Percentiles rank a stretch among this genome's conserved stretches.
These are phyloP conservation scores for Syrrhaptes paradoxus DNA, from an alignment of 2,113 vertebrate species.

Conservation along the genomic window DNA sequence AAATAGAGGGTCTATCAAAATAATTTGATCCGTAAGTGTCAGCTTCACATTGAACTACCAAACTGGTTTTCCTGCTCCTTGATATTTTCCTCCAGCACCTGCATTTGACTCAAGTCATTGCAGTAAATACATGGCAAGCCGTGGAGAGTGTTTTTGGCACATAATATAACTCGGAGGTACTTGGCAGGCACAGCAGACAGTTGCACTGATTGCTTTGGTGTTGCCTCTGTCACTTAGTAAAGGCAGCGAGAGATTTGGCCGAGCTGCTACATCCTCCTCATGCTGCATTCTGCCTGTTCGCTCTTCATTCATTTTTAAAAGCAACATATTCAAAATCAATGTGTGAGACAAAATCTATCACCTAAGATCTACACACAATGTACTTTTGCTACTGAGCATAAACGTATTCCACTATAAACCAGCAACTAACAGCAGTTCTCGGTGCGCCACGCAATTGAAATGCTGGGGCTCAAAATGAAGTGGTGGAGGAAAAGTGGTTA, in stretches of 20 bases:
- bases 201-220: background rate
- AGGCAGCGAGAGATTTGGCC: background rate
- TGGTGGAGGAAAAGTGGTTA: background rate
- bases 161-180: background rate
- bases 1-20: background rate
- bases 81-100: background rate
- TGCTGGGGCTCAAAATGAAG: background rate
- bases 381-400: background rate
- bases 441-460: background rate
- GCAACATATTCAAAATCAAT: background rate
- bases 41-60: background rate
- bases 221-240: background rate
- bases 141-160: background rate
- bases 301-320: background rate
- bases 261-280: background rate
- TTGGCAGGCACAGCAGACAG: background rate
- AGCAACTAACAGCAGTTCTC: background rate
- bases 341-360: background rate
- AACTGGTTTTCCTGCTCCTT: background rate
- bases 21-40: background rate
- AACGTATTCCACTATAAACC: background rate
- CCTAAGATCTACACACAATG: background rate
- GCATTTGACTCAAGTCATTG: background rate
- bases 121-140: background rate
- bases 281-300: accelerated